Conservation (phyloP, 2,888 invertebrate species). For the Drepanosiphum platanoidis region DNA sequence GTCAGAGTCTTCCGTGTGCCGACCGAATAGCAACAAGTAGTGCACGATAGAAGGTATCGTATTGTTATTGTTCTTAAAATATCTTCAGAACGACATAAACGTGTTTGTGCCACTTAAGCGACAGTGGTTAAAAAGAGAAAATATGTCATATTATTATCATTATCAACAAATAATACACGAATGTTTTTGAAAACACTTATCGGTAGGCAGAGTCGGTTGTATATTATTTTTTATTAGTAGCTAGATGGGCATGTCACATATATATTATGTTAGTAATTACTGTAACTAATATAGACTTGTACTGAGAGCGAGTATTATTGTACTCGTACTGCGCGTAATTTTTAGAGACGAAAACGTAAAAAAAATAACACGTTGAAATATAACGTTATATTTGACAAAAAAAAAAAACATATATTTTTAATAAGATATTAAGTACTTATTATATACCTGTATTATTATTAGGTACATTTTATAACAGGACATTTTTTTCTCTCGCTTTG, state of each 20-base stretch:
- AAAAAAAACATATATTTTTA: too few relatives aligned
- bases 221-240: background rate
- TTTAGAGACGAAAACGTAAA: background rate
- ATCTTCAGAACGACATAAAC: slow-evolving; percentile 29
- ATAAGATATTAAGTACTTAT: too few relatives aligned
- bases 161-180: background rate
- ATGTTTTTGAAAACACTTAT: slow-evolving; percentile 13
- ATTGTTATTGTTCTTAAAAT: slow-evolving; percentile 34
- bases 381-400: background rate
- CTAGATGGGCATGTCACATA: background rate
- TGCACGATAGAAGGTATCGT: slow-evolving; percentile 18
- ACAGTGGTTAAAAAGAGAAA: slow-evolving; percentile 48
- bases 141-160: slow-evolving; percentile 30
- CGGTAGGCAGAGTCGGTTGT: background rate
- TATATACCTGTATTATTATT: too few relatives aligned
- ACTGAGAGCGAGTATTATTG: too few relatives aligned
- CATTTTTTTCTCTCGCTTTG: too few relatives aligned
- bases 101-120: slow-evolving; percentile 47
- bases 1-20: background rate
- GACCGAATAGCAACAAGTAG: slow-evolving; percentile 38
- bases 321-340: background rate
- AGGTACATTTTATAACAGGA: too few relatives aligned
- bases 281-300: background rate
- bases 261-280: background rate
- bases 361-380: background rate